phyloP scores from a whole-genome alignment of 1,140 invertebrate genomes.

The Mamestra configurata region DNA sequence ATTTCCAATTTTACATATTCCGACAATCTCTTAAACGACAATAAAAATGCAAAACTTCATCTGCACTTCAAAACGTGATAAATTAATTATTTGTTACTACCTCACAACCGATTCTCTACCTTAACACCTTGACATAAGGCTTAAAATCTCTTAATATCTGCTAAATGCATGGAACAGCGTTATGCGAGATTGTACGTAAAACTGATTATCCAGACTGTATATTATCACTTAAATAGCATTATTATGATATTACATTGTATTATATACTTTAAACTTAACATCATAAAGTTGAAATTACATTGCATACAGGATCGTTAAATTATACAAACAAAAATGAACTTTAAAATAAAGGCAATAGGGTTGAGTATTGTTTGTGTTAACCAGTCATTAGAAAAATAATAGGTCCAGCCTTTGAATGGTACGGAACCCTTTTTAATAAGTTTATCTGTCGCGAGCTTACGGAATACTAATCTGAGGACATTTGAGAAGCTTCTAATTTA shows the following conservation, averaged over 20 bases:
- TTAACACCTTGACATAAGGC: background rate
- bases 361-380: background rate
- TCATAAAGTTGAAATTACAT: background rate
- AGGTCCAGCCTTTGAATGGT: background rate
- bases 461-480: background rate
- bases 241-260: background rate
- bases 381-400: constrained; percentile 16
- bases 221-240: constrained; percentile 29
- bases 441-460: background rate
- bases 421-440: constrained; percentile 24
- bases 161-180: background rate
- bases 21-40: background rate
- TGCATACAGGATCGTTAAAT: background rate
- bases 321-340: background rate
- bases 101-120: background rate
- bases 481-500: constrained; percentile 9
- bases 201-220: constrained; percentile 22
- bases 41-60: constrained; percentile 30
- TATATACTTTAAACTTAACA: background rate
- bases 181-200: constrained; percentile 30
- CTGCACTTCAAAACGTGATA: background rate
- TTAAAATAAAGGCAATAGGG: background rate
- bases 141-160: background rate
- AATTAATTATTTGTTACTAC: background rate
- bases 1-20: background rate